Conservation (phyloP, 2,797 vertebrate genomes). For the Melanotaenia boesemani region DNA sequence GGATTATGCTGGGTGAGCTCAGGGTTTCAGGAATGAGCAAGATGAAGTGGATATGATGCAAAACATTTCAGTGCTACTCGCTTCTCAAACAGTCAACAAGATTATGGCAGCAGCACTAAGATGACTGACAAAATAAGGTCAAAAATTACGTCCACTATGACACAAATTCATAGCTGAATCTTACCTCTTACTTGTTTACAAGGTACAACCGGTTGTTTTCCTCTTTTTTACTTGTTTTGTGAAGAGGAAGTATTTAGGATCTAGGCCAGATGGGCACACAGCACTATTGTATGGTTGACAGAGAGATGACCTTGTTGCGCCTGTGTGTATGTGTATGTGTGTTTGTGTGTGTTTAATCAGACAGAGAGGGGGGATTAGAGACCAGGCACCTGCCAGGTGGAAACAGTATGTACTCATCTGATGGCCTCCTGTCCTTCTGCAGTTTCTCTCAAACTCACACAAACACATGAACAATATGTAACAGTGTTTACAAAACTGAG, state of each 20-base stretch:
- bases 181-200: slow-evolving; percentile 4
- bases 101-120: not conserved
- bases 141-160: not conserved
- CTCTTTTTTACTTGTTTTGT: slow-evolving; percentile 62
- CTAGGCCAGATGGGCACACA: slow-evolving; percentile 76
- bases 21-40: not conserved
- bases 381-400: slow-evolving; percentile 82
- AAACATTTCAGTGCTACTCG: slow-evolving; percentile 9
- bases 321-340: slow-evolving; percentile 26
- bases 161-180: not conserved
- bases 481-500: slow-evolving; percentile 12
- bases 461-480: slow-evolving; percentile 33
- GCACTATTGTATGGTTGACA: slow-evolving; percentile 77
- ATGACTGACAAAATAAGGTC: not conserved
- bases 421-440: slow-evolving; percentile 75
- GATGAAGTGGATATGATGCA: slow-evolving; percentile 2
- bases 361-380: slow-evolving; percentile 82
- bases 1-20: not conserved
- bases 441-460: slow-evolving; percentile 21
- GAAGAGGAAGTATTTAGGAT: slow-evolving; percentile 74
- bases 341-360: slow-evolving; percentile 78
- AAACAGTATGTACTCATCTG: slow-evolving; percentile 80
- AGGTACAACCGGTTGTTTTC: slow-evolving; percentile 16
- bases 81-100: slow-evolving; percentile 3
- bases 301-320: slow-evolving; percentile 80